These are phyloP conservation scores for Drosophila rufa DNA, from an alignment of 1,140 invertebrate species.

Conservation along the genomic window DNA sequence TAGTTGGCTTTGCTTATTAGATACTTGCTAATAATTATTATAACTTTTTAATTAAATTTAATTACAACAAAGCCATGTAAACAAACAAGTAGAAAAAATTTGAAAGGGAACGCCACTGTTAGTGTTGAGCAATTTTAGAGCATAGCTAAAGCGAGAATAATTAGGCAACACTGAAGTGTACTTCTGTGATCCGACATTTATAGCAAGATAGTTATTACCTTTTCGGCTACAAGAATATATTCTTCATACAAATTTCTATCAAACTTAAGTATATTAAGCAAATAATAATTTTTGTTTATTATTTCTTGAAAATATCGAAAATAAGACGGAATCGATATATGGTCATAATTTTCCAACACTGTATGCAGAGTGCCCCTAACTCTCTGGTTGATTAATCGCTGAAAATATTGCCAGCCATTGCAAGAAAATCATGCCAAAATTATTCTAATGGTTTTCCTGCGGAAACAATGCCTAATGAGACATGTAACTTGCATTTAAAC, in stretches of 20 bases:
- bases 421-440: conserved; percentile 48
- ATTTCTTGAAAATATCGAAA: conserved; percentile 2
- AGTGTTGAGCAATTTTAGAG: conserved; percentile 24
- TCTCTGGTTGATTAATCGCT: conserved; percentile 42
- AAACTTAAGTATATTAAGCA: too few species aligned
- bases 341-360: background rate
- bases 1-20: conserved; percentile 42
- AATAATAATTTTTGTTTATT: background rate
- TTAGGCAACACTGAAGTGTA: conserved; percentile 15
- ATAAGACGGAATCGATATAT: background rate
- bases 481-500: conserved; percentile 47
- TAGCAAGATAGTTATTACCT: background rate
- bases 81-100: conserved; percentile 43
- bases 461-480: conserved; percentile 45
- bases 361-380: conserved; percentile 2
- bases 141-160: background rate
- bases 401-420: conserved; percentile 43
- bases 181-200: background rate
- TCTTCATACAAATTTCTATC: too few species aligned
- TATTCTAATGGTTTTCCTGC: conserved; percentile 36
- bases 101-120: conserved; percentile 38
- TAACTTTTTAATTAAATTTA: background rate
- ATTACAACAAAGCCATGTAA: conserved; percentile 42
- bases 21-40: conserved; percentile 2
- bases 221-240: too few species aligned